Evolutionary conservation across 1,140 invertebrate species (phyloP), one percentile per base, ranked within the genome.

Genomic region (Drosophila aff.): DNA sequence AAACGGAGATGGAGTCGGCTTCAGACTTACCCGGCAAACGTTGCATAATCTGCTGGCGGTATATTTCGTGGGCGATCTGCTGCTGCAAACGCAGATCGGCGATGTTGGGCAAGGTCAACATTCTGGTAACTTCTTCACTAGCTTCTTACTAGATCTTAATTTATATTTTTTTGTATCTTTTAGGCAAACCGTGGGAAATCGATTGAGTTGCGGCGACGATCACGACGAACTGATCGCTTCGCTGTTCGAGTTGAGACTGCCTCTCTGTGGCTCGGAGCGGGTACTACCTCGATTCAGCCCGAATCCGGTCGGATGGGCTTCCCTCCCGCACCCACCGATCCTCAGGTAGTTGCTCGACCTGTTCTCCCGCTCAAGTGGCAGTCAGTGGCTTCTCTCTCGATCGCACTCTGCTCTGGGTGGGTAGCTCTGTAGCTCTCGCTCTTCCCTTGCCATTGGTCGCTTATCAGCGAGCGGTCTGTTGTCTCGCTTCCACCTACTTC

Each of bases 41-140:
- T 82, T 93, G 92, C 91, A 93, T 92, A 67, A 93, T 93, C 78
- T 93, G 92, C 49, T 93, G 92, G 16, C 92, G 82, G 82, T 93
- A 93, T 33, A 93, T 76, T 60, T 93, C 92, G 43, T 93, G 87
- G 31, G 92, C 92, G 38, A 93, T 91, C 60, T 93, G 92, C 55
- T 93, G 92, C 62, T 93, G 92, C 76, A 93, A 68, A 11, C 89
- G 80, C 68, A 93, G 66, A 73, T 93, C 92, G 61, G 87, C 80
- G 26, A 93, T 84, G 59, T 93, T 93, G 62, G 81, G 87, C 77
- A 93, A 68, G 55, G 81, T 84, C 62, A 92, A 63, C 91, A 93
- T 90, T 49, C 78, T 71, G 43, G 40, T n/a, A 43, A 41, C 21
- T 60, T 50, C 38, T 44, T 46, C 43, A 47, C 58, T 47, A 28